Percentiles rank a stretch among this genome's conserved stretches.
Evolutionary conservation across 2,113 vertebrate species (phyloP).

Genomic region (Leptobrachium ailaonicum): DNA sequence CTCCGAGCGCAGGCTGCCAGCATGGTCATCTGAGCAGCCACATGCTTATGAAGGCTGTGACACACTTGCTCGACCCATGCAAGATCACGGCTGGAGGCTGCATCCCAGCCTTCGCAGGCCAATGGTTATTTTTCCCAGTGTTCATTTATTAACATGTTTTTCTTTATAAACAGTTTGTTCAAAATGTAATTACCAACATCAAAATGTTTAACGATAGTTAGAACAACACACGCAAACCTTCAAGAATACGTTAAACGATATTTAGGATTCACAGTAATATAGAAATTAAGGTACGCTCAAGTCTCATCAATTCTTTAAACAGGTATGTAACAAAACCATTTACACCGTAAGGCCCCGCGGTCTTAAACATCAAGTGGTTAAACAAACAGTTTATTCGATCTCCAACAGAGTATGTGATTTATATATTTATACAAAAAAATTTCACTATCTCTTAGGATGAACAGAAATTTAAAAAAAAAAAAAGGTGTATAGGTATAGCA

Average conservation of each 20-base stretch:
- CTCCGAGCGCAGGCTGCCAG: too few species aligned
- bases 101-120: too few species aligned
- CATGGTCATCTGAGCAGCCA: too few species aligned
- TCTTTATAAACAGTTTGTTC: slow-evolving; percentile 42
- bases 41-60: too few species aligned
- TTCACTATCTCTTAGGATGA: not conserved
- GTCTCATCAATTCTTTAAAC: slow-evolving; percentile 17
- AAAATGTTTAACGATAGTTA: slow-evolving; percentile 16
- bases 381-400: slow-evolving; percentile 44
- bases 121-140: slow-evolving; percentile 8
- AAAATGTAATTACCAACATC: slow-evolving; percentile 45
- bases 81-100: too few species aligned
- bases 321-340: slow-evolving; percentile 62
- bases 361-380: slow-evolving; percentile 69
- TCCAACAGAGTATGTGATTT: slow-evolving; percentile 13
- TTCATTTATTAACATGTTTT: slow-evolving; percentile 33
- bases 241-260: slow-evolving; percentile 36
- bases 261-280: slow-evolving; percentile 37
- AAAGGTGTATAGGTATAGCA: too few species aligned
- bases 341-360: slow-evolving; percentile 74
- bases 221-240: slow-evolving; percentile 29
- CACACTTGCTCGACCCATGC: too few species aligned
- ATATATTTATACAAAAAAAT: not conserved
- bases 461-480: not conserved
- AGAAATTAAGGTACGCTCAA: slow-evolving; percentile 27